phyloP scores from a whole-genome alignment of 2,797 vertebrate genomes.

The Bovichtus diacanthus region DNA sequence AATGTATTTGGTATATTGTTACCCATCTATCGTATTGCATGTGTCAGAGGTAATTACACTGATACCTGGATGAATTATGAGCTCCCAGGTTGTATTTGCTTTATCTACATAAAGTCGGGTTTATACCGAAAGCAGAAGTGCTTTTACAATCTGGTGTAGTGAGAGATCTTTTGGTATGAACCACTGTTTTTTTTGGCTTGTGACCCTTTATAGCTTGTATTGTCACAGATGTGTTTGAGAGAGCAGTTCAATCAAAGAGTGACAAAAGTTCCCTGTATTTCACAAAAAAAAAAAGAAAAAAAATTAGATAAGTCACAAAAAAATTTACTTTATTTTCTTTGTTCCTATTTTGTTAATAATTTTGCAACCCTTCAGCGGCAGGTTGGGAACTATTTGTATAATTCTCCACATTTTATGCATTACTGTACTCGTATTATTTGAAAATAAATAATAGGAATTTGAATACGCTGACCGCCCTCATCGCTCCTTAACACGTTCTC shows the following conservation, averaged over 20 bases:
- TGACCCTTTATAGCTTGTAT: neutral
- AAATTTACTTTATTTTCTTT: too few species aligned
- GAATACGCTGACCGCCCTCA: neutral
- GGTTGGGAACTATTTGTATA: neutral
- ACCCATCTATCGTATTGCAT: constrained; percentile 6
- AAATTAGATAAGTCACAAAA: neutral
- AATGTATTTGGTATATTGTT: constrained; percentile 35
- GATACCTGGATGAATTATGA: constrained; percentile 45
- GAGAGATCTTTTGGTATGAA: neutral
- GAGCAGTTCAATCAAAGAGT: neutral
- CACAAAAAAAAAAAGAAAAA: neutral
- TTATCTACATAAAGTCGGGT: neutral
- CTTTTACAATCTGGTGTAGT: neutral
- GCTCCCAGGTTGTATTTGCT: constrained; percentile 30
- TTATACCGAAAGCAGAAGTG: neutral
- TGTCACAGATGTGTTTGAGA: neutral
- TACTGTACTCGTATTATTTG: neutral
- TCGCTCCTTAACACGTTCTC: neutral
- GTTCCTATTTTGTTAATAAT: too few species aligned
- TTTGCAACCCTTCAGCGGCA: neutral
- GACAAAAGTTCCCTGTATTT: neutral
- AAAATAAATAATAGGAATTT: neutral
- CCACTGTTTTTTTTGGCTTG: neutral
- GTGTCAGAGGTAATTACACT: constrained; percentile 33
- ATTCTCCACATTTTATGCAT: neutral